Percentiles rank a stretch among this genome's conserved stretches.
Conservation (phyloP, 2,888 invertebrate species). For the Autographa gamma region DNA sequence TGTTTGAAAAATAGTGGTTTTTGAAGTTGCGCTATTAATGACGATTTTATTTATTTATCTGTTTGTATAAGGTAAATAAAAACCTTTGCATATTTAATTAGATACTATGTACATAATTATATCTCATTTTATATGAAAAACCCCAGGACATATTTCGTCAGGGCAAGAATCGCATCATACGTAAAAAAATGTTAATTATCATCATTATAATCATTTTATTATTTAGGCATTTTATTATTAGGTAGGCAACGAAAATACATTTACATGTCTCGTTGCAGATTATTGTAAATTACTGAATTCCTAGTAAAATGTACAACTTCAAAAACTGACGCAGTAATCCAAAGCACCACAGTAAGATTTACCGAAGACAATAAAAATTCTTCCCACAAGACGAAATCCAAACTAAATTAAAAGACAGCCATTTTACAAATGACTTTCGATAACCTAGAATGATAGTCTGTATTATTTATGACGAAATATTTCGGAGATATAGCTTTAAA, state of each 20-base stretch:
- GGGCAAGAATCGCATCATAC: no score
- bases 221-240: no score
- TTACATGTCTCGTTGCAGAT: no score
- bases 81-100: no score
- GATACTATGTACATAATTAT: no score
- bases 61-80: background rate
- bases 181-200: no score
- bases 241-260: no score
- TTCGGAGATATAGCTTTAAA: slow-evolving; percentile 58
- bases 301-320: no score
- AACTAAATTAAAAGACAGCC: background rate
- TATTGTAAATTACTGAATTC: no score
- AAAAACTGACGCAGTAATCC: background rate
- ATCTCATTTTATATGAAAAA: no score
- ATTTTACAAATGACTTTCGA: slow-evolving; percentile 19
- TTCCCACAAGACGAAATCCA: background rate
- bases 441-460: slow-evolving; percentile 43
- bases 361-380: background rate
- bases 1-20: slow-evolving; percentile 18
- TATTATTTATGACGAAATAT: slow-evolving; percentile 52
- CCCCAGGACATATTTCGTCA: no score
- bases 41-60: background rate
- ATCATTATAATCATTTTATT: no score
- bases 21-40: slow-evolving; percentile 10
- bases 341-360: background rate